Base-by-base conservation (phyloP, 2,888 invertebrate genomes). In the Scelioninae gen. 1 region DNA sequence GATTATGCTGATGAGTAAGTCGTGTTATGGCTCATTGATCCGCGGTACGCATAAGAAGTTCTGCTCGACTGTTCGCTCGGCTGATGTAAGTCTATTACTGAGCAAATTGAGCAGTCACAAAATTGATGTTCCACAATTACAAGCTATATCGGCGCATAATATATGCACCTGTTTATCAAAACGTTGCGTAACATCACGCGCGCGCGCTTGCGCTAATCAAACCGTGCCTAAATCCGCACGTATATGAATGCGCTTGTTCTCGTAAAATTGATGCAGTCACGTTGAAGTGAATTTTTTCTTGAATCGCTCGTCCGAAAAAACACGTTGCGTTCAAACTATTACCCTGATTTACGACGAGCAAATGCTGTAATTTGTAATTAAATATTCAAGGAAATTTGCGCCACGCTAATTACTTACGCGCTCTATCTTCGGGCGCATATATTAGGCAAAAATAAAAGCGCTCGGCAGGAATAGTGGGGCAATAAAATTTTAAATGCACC, bases 1-100 rank as follows among this genome's bases (percentile, higher is more conserved):
- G 69, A 74, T 78, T 74, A 69, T 38, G 32, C 58, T 31, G 55
- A 76, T 55, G 82, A 76, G 71, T 76, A 76, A 49, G 62, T 60
- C 66, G 69, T 23, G 71, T 79, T 83, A 60, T 75, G 83, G 75
- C 65, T 83, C 79, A 83, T 79, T 71, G 79, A 79, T 75, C 60
- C 34, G 34, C 49, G 47, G 43, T 34, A 58, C 78, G 38, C 63
- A 78, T 74, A 82, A 83, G 74, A 75, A 83, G 65, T 63, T 76
- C 60, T 55, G 43, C 56, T 60, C 40, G 16, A 15, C 11, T 10
- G 77, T 60, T 58, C 34, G 47, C 56, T 32, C 15, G 38, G 58
- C 71, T 79, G 76, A 76, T 62, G 83, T 72, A 79, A 79, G 72
- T 83, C 56, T 80, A 83, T 80, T 80, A 72, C 72, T 34, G 79